phyloP scores from a whole-genome alignment of 2,113 vertebrate species.

The Ellobius talpinus region DNA sequence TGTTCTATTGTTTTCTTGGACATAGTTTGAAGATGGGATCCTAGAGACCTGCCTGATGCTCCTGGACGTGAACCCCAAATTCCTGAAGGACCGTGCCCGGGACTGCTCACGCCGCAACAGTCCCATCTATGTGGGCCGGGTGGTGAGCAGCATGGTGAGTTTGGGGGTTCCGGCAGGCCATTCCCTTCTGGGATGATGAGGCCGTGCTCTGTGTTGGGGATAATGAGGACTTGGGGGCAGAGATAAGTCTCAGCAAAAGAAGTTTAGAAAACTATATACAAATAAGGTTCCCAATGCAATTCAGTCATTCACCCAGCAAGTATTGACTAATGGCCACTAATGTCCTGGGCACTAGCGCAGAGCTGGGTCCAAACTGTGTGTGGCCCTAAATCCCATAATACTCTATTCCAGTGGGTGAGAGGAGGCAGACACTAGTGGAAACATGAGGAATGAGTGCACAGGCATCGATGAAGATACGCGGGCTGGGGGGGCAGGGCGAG shows the following conservation, averaged over 20 bases:
- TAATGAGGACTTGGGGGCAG: background rate
- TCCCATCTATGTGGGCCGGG: conserved; percentile 90
- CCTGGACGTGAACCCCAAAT: conserved; percentile 92
- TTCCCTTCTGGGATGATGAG: background rate
- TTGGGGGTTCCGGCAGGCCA: rapidly evolving
- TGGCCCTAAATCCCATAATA: background rate
- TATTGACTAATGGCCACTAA: background rate
- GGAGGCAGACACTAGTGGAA: background rate
- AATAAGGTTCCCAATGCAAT: background rate
- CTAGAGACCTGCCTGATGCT: conserved; percentile 91
- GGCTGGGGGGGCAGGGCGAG: background rate
- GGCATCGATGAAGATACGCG: rapidly evolving
- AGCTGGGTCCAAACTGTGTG: background rate
- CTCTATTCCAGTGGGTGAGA: background rate
- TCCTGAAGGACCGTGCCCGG: conserved; percentile 84
- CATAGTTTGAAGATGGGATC: conserved; percentile 91
- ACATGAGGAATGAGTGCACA: rapidly evolving
- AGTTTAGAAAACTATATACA: background rate
- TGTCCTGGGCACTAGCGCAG: background rate
- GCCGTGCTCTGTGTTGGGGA: background rate
- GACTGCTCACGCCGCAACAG: conserved; percentile 89
- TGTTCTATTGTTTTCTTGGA: background rate
- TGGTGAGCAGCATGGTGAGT: conserved; percentile 95
- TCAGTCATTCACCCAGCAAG: background rate
- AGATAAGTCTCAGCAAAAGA: background rate